Evolutionary conservation across 1,140 invertebrate genomes (phyloP).

Genomic region (Atopsyche davidsoni): DNA sequence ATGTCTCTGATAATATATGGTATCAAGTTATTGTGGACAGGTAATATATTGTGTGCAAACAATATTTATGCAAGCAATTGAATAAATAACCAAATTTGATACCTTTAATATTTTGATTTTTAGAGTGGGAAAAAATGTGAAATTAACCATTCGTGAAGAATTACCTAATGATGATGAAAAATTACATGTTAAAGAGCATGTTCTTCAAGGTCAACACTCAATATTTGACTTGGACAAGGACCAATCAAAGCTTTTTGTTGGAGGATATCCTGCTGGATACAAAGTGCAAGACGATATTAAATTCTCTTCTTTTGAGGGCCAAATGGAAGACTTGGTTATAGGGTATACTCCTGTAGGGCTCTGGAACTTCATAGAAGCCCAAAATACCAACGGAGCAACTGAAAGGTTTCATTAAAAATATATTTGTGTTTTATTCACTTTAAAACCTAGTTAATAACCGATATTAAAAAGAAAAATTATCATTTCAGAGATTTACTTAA

Average conservation of each 20-base stretch:
- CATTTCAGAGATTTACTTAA: conserved; percentile 56
- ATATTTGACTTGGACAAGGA: conserved; percentile 84
- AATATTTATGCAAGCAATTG: neutral
- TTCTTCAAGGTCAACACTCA: conserved; percentile 63
- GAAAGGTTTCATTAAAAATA: conserved; percentile 53
- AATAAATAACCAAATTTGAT: conserved; percentile 2
- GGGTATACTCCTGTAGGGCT: conserved; percentile 84
- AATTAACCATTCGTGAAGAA: conserved; percentile 74
- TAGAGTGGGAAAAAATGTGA: conserved; percentile 76
- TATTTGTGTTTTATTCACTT: too few species aligned
- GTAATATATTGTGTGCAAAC: conserved; percentile 41
- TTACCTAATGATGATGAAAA: conserved; percentile 56
- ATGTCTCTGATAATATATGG: conserved; percentile 82
- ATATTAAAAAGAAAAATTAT: too few species aligned
- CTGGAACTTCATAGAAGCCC: conserved; percentile 87
- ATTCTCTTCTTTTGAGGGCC: conserved; percentile 75
- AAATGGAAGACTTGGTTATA: conserved; percentile 85
- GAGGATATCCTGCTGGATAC: conserved; percentile 69
- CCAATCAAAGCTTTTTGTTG: conserved; percentile 83
- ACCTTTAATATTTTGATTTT: conserved; percentile 25
- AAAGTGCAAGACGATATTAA: conserved; percentile 63
- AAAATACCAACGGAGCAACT: conserved; percentile 64
- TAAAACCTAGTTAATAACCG: too few species aligned
- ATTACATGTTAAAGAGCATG: conserved; percentile 51
- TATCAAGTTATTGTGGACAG: conserved; percentile 84